Percentiles rank a stretch among this genome's conserved stretches.
Evolutionary conservation across 2,797 vertebrate species (phyloP).

Genomic region (Columba guinea): DNA sequence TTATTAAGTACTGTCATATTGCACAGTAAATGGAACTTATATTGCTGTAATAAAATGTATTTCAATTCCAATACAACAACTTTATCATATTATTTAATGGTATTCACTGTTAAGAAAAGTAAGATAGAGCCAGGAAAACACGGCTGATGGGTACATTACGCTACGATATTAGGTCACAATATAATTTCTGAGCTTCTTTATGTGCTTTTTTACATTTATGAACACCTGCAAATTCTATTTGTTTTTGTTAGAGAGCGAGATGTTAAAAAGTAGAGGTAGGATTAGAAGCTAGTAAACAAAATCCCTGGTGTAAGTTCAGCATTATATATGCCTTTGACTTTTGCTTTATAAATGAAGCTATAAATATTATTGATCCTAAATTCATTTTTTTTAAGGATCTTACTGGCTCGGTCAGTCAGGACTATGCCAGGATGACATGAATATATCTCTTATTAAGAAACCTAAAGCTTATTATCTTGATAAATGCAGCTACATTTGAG

Average conservation of each 20-base stretch:
- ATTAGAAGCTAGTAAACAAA: conserved; percentile 32
- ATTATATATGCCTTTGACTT: conserved; percentile 19
- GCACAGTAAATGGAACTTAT: conserved; percentile 70
- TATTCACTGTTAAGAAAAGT: conserved; percentile 59
- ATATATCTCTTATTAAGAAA: conserved; percentile 34
- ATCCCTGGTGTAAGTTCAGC: not conserved
- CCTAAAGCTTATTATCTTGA: conserved; percentile 45
- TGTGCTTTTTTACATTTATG: not conserved
- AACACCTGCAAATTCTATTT: conserved; percentile 35
- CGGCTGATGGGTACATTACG: not conserved
- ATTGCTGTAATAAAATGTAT: conserved; percentile 75
- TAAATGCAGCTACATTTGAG: conserved; percentile 2
- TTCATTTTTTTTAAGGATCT: conserved; percentile 55
- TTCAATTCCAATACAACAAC: conserved; percentile 74
- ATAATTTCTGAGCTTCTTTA: not conserved
- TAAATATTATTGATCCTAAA: conserved; percentile 63
- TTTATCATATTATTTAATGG: conserved; percentile 70
- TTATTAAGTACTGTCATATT: conserved; percentile 74
- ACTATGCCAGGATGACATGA: not conserved
- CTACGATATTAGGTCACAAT: conserved; percentile 30
- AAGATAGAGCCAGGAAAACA: conserved; percentile 14
- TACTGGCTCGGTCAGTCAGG: conserved; percentile 3
- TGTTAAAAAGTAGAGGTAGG: not conserved
- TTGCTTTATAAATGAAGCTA: conserved; percentile 40
- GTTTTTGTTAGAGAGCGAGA: not conserved